Evolutionary conservation across 1,140 invertebrate genomes (phyloP).

Genomic region (Pogonomyrmex californicus): DNA sequence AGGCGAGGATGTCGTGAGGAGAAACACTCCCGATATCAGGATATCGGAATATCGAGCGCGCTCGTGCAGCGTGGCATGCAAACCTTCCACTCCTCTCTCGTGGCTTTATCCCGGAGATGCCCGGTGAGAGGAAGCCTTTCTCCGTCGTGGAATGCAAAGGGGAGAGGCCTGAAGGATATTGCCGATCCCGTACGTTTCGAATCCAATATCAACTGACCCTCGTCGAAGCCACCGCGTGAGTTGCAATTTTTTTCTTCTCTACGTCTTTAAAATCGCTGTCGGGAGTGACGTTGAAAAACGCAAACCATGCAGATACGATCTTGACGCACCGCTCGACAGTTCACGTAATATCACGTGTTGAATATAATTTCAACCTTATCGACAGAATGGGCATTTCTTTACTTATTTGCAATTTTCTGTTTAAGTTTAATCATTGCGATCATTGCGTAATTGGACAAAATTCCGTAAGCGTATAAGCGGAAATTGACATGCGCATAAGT

Average conservation of each 20-base stretch:
- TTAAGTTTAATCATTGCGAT: not conserved
- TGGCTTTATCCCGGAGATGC: conserved; percentile 69
- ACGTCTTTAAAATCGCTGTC: conserved; percentile 51
- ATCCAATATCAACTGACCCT: conserved; percentile 70
- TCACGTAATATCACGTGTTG: conserved; percentile 36
- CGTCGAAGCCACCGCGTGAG: not conserved
- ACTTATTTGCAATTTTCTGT: not conserved
- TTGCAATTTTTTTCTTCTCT: conserved; percentile 4
- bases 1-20: conserved; percentile 63
- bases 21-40: conserved; percentile 76
- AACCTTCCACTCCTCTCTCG: conserved; percentile 67
- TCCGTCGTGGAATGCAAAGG: conserved; percentile 54
- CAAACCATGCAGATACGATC: conserved; percentile 32
- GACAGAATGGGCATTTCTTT: not conserved
- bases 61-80: conserved; percentile 65
- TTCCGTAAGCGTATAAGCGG: too few species aligned
- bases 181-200: conserved; percentile 69
- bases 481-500: not conserved
- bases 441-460: not conserved
- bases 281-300: conserved; percentile 28
- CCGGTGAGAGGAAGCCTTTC: conserved; percentile 56
- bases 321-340: conserved; percentile 11
- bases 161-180: conserved; percentile 68
- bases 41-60: conserved; percentile 77
- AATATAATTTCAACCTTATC: not conserved